Percentiles rank a stretch among this genome's conserved stretches.
Evolutionary conservation across 2,113 vertebrate species (phyloP).

Genomic region (Laticauda laticaudata): DNA sequence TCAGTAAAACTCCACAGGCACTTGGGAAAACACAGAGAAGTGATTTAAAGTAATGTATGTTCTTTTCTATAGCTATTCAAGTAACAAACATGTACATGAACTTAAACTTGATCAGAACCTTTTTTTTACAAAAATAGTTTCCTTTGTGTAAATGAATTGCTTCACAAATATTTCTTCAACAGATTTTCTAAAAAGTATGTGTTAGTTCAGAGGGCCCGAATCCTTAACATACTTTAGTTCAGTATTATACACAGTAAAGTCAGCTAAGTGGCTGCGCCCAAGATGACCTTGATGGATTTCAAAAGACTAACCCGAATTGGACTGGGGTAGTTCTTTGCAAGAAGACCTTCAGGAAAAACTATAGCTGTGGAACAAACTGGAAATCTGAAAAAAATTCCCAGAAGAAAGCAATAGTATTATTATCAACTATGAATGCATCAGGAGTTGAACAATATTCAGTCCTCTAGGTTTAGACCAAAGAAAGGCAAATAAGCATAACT

Average conservation of each 20-base stretch:
- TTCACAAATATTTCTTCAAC: background rate
- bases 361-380: background rate
- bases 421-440: background rate
- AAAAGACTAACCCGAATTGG: background rate
- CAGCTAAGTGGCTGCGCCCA: background rate
- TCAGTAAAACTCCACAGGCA: background rate
- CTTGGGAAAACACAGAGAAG: conserved; percentile 1
- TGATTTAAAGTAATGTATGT: background rate
- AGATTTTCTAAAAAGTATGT: background rate
- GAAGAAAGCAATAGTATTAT: background rate
- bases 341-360: background rate
- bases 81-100: background rate
- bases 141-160: background rate
- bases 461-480: background rate
- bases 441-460: background rate
- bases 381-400: background rate
- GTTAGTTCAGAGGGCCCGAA: background rate
- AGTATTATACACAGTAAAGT: background rate
- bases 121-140: background rate
- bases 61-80: background rate
- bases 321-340: background rate
- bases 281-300: background rate
- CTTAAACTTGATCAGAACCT: background rate
- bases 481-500: background rate
- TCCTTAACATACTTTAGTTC: background rate